Conservation (phyloP, 2,888 invertebrate genomes). For the Synanthedon formicaeformis region DNA sequence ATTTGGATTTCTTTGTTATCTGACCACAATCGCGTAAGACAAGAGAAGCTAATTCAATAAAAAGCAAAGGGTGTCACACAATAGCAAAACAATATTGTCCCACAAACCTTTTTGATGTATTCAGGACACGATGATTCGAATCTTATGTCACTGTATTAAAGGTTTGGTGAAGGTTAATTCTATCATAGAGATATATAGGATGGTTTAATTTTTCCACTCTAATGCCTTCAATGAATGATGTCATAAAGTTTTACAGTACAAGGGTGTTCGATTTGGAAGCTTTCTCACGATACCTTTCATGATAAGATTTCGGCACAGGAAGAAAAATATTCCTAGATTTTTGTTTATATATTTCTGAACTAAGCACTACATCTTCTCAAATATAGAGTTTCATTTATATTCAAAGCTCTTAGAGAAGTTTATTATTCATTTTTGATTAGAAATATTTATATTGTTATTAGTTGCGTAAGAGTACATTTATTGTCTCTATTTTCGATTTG, state of each 20-base stretch:
- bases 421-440: too few relatives aligned
- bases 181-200: constrained; percentile 21
- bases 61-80: constrained; percentile 56
- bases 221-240: constrained; percentile 55
- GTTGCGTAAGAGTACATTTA: too few relatives aligned
- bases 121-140: neutral
- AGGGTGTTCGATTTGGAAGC: constrained; percentile 26
- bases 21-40: constrained; percentile 52
- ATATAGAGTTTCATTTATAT: too few relatives aligned
- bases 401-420: too few relatives aligned
- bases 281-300: constrained; percentile 37
- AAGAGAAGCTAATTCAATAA: constrained; percentile 48
- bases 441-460: too few relatives aligned
- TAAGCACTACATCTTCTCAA: too few relatives aligned
- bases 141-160: neutral
- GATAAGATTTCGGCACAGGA: too few relatives aligned
- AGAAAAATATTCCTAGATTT: too few relatives aligned
- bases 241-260: constrained; percentile 31
- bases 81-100: constrained; percentile 26
- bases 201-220: constrained; percentile 61
- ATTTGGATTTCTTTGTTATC: constrained; percentile 47
- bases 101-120: neutral
- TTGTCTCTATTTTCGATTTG: too few relatives aligned
- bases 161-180: neutral
- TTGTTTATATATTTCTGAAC: too few relatives aligned